phyloP scores from a whole-genome alignment of 2,888 invertebrate genomes.

The Ophioninae sp. region DNA sequence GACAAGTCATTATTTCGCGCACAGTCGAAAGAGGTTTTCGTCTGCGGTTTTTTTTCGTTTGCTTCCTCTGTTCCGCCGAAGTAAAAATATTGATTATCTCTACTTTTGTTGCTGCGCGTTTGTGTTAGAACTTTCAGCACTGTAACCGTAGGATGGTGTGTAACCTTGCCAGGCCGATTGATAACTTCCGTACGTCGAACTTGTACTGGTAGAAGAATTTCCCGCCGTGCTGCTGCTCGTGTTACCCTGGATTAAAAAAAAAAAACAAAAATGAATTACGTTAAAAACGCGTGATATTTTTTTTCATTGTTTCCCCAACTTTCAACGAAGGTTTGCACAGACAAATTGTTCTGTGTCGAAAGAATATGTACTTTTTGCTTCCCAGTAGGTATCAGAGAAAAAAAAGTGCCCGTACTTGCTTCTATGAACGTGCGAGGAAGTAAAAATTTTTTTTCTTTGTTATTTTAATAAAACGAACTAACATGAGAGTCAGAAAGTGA shows the following conservation, averaged over 20 bases:
- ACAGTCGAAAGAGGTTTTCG: background rate
- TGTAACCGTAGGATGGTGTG: slow-evolving; percentile 66
- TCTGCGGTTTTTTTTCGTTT: slow-evolving; percentile 9
- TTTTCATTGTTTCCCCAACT: background rate
- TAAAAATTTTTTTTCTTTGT: background rate
- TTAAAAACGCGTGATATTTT: background rate
- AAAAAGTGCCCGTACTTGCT: background rate
- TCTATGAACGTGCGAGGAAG: background rate
- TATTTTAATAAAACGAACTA: background rate
- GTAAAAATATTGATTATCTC: slow-evolving; percentile 66
- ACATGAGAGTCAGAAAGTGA: slow-evolving; percentile 67
- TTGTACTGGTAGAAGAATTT: slow-evolving; percentile 66
- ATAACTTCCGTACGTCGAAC: slow-evolving; percentile 68
- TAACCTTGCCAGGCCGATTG: slow-evolving; percentile 71
- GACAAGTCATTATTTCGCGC: slow-evolving; percentile 1
- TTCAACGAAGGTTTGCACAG: background rate
- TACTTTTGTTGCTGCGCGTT: slow-evolving; percentile 69
- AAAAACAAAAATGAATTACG: slow-evolving; percentile 2
- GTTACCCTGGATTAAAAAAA: slow-evolving; percentile 67
- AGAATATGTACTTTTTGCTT: background rate
- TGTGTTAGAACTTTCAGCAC: slow-evolving; percentile 67
- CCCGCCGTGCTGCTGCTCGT: slow-evolving; percentile 67
- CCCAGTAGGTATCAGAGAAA: background rate
- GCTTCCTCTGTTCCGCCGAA: slow-evolving; percentile 38
- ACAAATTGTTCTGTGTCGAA: slow-evolving; percentile 1